Evolutionary conservation across 2,888 invertebrate species (phyloP), one percentile per base, ranked within the genome.

Genomic region (Crocallis elinguaria): DNA sequence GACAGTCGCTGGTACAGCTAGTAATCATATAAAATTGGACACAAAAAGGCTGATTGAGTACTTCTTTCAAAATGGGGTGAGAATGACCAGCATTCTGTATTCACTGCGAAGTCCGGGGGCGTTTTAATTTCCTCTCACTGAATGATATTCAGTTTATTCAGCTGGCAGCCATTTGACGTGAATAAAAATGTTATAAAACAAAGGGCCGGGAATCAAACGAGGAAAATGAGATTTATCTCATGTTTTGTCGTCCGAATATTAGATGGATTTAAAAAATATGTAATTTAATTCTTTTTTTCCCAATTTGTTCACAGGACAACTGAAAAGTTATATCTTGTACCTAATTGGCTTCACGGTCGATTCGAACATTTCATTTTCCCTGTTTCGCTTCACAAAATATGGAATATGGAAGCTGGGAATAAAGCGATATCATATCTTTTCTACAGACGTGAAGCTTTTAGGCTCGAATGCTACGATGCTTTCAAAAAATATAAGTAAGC

Each of bases 71-170:
- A 39, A 48, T 12, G 25, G 38, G 12, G 17, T 6, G 38, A 42
- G 32, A 6, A 35, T 49, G 49, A 49, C 49, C 21, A 29, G 49
- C 49, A 12, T 16, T 41, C 21, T n/a, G 29, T 29, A 36, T 42
- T 49, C 41, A 42, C 7, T 23, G 23, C 12, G 37, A n/a, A 14
- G 12, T 14, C 6, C 17, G 16, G 19, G 16, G 30, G 21, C 25
- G 38, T 25, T 14, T 44, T 39, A 38, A 51, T 51, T 51, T 51
- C 51, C 51, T 38, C 33, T 5, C 8, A 2, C 29, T 43, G 38
- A 44, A 50, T 50, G 50, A 39, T 44, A 39, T 33, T 44, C 50
- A 19, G 38, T 39, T 38, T 37, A 43, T 49, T 36, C 35, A 21
- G 21, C 29, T 17, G 21, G n/a, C 9, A 19, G 29, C 29, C 44